Conservation (phyloP, 2,888 invertebrate genomes). For the Colletes collaris region DNA sequence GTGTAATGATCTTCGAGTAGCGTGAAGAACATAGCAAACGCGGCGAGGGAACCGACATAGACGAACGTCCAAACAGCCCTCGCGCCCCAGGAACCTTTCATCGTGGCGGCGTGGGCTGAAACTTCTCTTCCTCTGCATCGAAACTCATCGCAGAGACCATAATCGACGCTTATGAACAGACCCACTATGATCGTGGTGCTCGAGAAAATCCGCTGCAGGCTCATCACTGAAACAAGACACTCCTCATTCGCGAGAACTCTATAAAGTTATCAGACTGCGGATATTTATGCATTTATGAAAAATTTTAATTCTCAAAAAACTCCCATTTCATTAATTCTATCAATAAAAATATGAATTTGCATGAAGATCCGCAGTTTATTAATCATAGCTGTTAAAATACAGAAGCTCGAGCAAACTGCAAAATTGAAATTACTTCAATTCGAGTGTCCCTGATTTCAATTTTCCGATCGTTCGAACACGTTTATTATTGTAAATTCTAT, state of each 20-base stretch:
- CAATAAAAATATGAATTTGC: too few relatives aligned
- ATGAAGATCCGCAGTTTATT: too few relatives aligned
- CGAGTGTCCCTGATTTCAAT: too few relatives aligned
- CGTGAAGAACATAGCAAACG: constrained; percentile 85
- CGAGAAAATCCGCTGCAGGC: constrained; percentile 85
- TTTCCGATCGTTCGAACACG: too few relatives aligned
- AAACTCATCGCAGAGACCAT: constrained; percentile 86
- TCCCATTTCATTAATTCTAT: too few relatives aligned
- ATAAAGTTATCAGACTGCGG: too few relatives aligned
- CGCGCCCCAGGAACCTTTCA: constrained; percentile 83
- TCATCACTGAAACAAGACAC: constrained; percentile 84
- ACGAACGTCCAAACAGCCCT: constrained; percentile 85
- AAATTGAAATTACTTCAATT: too few relatives aligned
- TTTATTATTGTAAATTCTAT: too few relatives aligned
- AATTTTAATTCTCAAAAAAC: too few relatives aligned
- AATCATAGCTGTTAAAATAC: too few relatives aligned
- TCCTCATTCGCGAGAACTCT: not conserved
- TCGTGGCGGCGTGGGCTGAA: constrained; percentile 71
- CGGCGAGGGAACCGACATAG: constrained; percentile 84
- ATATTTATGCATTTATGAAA: too few relatives aligned
- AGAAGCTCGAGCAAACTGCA: too few relatives aligned
- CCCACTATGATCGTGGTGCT: constrained; percentile 86
- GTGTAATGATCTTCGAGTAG: constrained; percentile 83
- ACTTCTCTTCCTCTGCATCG: constrained; percentile 84
- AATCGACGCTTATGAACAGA: constrained; percentile 86